A percentile compares a stretch with the other conserved stretches of the same genome.
phyloP scores from a whole-genome alignment of 2,797 vertebrate genomes.

The Anabas testudineus region DNA sequence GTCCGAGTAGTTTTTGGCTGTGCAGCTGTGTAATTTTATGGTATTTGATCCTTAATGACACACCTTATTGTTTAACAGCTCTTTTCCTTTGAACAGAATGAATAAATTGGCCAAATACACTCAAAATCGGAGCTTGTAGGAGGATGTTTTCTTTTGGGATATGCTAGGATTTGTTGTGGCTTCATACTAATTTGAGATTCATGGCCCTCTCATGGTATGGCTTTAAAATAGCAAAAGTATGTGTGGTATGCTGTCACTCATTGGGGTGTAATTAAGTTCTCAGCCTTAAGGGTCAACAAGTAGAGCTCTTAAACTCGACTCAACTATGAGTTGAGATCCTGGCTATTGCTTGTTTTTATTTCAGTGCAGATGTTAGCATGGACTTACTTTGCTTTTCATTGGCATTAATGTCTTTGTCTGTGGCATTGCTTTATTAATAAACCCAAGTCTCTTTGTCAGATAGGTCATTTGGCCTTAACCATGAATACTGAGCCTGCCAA shows the following conservation, averaged over 20 bases:
- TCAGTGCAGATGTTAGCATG: background rate
- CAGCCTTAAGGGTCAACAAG: background rate
- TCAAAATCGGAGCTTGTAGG: too few relatives aligned
- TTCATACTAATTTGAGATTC: background rate
- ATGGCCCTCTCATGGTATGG: background rate
- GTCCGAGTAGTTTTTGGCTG: too few relatives aligned
- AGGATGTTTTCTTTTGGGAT: too few relatives aligned
- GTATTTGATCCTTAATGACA: too few relatives aligned
- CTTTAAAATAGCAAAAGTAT: background rate
- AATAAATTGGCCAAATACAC: too few relatives aligned
- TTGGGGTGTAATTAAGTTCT: background rate
- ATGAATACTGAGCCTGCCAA: constrained; percentile 5
- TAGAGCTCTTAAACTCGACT: background rate
- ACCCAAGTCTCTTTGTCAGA: constrained; percentile 2
- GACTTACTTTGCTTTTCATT: background rate
- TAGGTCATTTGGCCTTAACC: constrained; percentile 22
- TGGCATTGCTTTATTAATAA: constrained; percentile 28
- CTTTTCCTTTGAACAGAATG: too few relatives aligned
- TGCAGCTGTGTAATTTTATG: too few relatives aligned
- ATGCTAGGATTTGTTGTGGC: too few relatives aligned
- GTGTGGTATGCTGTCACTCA: background rate
- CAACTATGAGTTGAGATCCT: background rate
- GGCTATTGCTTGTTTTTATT: background rate
- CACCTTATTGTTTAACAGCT: too few relatives aligned
- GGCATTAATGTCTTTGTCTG: background rate